Evolutionary conservation across 2,113 vertebrate genomes (phyloP).

Genomic region (Strigops habroptila): DNA sequence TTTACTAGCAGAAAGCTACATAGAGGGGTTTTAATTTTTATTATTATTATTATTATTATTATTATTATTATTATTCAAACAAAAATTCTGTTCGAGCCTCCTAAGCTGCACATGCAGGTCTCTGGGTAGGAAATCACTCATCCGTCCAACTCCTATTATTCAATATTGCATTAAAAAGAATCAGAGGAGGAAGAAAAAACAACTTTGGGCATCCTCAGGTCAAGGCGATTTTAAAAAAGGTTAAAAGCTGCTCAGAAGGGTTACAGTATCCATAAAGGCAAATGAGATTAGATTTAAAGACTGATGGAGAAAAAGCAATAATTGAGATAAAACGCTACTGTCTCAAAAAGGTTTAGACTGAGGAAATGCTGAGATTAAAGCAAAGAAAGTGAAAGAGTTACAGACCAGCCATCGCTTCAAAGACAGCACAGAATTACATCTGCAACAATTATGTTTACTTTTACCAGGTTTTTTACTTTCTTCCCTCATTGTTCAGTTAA

Average conservation of each 20-base stretch:
- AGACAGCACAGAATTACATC: conserved; percentile 61
- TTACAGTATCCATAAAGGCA: conserved; percentile 80
- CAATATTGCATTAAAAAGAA: conserved; percentile 71
- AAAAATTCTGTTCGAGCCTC: conserved; percentile 52
- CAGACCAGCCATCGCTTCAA: conserved; percentile 66
- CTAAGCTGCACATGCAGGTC: background rate
- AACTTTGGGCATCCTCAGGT: conserved; percentile 78
- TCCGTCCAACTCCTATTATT: conserved; percentile 71
- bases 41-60: background rate
- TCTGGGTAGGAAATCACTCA: conserved; percentile 49
- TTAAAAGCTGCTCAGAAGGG: conserved; percentile 86
- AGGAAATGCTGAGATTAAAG: conserved; percentile 67
- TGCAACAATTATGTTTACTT: conserved; percentile 69
- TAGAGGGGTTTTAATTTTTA: conserved; percentile 62
- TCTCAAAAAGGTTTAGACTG: conserved; percentile 68
- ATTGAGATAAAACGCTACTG: conserved; percentile 79
- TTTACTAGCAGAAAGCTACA: conserved; percentile 55
- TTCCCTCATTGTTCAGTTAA: conserved; percentile 61
- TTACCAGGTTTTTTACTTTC: conserved; percentile 45
- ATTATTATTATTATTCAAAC: conserved; percentile 49
- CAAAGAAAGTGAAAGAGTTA: conserved; percentile 70
- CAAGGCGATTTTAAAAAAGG: conserved; percentile 81
- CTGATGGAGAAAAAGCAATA: conserved; percentile 78
- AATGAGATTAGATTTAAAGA: conserved; percentile 85
- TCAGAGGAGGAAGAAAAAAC: conserved; percentile 52